Evolutionary conservation across 1,140 invertebrate genomes (phyloP), one percentile per base, ranked within the genome.

Genomic region (Drosophila biarmipes): DNA sequence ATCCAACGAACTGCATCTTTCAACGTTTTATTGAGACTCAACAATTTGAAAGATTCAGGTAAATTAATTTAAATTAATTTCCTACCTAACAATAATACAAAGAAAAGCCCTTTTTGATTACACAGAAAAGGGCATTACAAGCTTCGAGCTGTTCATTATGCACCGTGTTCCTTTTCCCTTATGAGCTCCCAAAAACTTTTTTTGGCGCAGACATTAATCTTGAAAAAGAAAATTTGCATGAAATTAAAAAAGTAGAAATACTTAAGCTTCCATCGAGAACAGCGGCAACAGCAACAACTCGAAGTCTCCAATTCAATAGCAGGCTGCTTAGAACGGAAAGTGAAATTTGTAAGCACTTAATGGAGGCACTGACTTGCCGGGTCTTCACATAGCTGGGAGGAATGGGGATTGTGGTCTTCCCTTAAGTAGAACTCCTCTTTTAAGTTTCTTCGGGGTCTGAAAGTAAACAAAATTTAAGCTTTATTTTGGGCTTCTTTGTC

Each of bases 141-240:
- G 8, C 6, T 68, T 68, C 57, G 24, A 15, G 19, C 11, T 21
- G 31, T 10, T 12, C 10, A 15, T 52, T 40, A 67, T 42, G 56
- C 27, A 35, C 14, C 15, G n/a, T 37, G 29, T 58, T 71, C 40
- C 54, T 19, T 59, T 67, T 52, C 42, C 19, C 55, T 38, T 17
- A 38, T 35, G 54, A 57, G 54, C 43, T 42, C 37, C 31, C 21
- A 12, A 79, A 84, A 84, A 64, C 52, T 79, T 76, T 75, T 71
- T 74, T 74, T 56, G 49, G 74, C 66, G 75, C 62, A 87, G 74
- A 78, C 82, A 86, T 87, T 86, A 86, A 86, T 86, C 82, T 86
- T 86, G 74, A 78, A 78, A 69, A 86, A 76, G 82, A 86, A 86
- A 86, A 86, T 86, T 86, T 86, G 82, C 82, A 86, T 86, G 82